Evolutionary conservation across 1,140 invertebrate species (phyloP), one percentile per base, ranked within the genome.

Genomic region (Psilanteris sp.): DNA sequence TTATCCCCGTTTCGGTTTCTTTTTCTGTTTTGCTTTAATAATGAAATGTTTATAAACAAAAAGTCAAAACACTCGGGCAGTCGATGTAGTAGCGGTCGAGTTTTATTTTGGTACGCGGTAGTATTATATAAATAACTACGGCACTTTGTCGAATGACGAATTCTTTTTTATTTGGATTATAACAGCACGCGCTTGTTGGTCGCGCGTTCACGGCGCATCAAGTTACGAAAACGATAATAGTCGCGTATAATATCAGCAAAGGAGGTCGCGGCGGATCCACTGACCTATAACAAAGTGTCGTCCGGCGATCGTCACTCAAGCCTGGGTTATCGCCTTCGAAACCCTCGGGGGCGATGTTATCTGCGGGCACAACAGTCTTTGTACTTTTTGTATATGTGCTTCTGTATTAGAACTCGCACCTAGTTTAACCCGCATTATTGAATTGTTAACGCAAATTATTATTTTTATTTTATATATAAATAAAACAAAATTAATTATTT

Each of bases 201-300:
- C 57, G 32, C 11, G 55, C 32, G 34, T 43, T 54, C 18, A 11
- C n/a, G 41, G 46, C 18, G 6, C 7, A 48, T 41, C 5, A 20
- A 44, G 13, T 50, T 57, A 57, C 32, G 52, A 59, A 50, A 68
- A 68, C 8, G 43, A 68, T 68, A 68, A 57, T 32, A 48, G 43
- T 9, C 7, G 34, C 32, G 29, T 74, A 37, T 27, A 16, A 10
- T 74, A 74, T 74, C 71, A 62, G 71, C 24, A 73, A 73, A 73
- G 52, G 71, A 74, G 71, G 71, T 67, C 71, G 46, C 32, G 15
- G 52, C 52, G 44, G 46, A 75, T 75, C 71, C 54, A 75, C 62
- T 75, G 71, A 67, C 62, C 62, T 75, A 75, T 75, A 75, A 75
- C 61, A 68, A 75, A 75, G 36, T 75, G 62, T 61, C 70, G 57